A percentile compares a stretch with the other conserved stretches of the same genome.
These are phyloP conservation scores for Malthinus flaveolus DNA, from an alignment of 2,888 invertebrate genomes.

Conservation along the genomic window DNA sequence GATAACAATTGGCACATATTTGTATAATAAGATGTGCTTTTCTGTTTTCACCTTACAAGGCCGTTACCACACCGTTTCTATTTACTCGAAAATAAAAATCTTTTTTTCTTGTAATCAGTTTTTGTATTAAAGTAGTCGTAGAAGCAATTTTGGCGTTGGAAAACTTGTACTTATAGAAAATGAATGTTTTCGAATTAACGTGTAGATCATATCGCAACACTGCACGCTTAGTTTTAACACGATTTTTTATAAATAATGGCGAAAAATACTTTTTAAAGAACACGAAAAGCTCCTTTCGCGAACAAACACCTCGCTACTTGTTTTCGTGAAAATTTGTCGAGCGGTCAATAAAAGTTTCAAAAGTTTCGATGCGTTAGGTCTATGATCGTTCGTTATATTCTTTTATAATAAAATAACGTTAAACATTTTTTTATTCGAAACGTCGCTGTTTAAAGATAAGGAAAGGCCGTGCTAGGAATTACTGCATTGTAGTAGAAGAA, in stretches of 20 bases:
- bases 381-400: not conserved
- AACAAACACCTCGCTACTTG: too few relatives aligned
- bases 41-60: too few relatives aligned
- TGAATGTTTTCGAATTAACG: not conserved
- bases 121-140: too few relatives aligned
- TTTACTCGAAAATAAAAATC: too few relatives aligned
- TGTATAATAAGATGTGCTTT: too few relatives aligned
- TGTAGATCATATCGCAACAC: not conserved
- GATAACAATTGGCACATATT: too few relatives aligned
- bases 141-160: not conserved
- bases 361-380: too few relatives aligned
- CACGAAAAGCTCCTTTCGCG: too few relatives aligned
- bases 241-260: slow-evolving; percentile 1
- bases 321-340: not conserved
- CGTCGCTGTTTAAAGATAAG: slow-evolving; percentile 5
- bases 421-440: slow-evolving; percentile 13
- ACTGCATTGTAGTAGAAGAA: slow-evolving; percentile 13
- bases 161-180: not conserved
- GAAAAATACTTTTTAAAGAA: not conserved
- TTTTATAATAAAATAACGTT: slow-evolving; percentile 3
- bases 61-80: too few relatives aligned
- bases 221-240: slow-evolving; percentile 3
- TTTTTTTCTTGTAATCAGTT: not conserved
- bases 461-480: slow-evolving; percentile 9
- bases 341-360: not conserved